Evolutionary conservation across 2,113 vertebrate species (phyloP).

Genomic region (Mola mola): DNA sequence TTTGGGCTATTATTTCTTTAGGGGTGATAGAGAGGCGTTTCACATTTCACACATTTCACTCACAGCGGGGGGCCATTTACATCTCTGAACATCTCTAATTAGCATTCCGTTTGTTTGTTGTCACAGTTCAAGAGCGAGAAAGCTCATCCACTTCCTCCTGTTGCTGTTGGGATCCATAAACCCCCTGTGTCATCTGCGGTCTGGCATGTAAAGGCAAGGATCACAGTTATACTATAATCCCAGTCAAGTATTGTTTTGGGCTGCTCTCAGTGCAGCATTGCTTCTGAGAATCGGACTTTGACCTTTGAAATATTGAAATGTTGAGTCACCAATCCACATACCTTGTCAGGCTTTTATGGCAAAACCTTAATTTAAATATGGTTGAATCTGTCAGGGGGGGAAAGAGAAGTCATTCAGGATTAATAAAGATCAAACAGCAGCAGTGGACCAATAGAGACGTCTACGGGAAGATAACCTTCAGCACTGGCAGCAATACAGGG

Average conservation of each 20-base stretch:
- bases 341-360: neutral
- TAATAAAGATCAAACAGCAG: slow-evolving; percentile 40
- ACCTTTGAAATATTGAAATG: slow-evolving; percentile 22
- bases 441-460: slow-evolving; percentile 19
- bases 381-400: neutral
- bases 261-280: neutral
- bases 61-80: slow-evolving; percentile 60
- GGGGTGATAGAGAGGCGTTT: slow-evolving; percentile 37
- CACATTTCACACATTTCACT: slow-evolving; percentile 40
- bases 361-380: slow-evolving; percentile 15
- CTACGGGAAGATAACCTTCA: slow-evolving; percentile 55
- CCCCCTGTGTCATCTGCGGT: slow-evolving; percentile 26
- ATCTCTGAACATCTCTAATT: slow-evolving; percentile 60
- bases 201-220: slow-evolving; percentile 4
- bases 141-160: slow-evolving; percentile 59
- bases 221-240: slow-evolving; percentile 1
- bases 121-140: slow-evolving; percentile 64
- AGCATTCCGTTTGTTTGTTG: slow-evolving; percentile 63
- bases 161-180: slow-evolving; percentile 55
- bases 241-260: neutral
- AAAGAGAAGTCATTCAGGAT: slow-evolving; percentile 21
- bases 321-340: neutral
- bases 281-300: neutral
- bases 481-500: slow-evolving; percentile 56
- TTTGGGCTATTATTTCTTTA: slow-evolving; percentile 57